phyloP scores from a whole-genome alignment of 2,113 vertebrate species.

The Tyto alba region DNA sequence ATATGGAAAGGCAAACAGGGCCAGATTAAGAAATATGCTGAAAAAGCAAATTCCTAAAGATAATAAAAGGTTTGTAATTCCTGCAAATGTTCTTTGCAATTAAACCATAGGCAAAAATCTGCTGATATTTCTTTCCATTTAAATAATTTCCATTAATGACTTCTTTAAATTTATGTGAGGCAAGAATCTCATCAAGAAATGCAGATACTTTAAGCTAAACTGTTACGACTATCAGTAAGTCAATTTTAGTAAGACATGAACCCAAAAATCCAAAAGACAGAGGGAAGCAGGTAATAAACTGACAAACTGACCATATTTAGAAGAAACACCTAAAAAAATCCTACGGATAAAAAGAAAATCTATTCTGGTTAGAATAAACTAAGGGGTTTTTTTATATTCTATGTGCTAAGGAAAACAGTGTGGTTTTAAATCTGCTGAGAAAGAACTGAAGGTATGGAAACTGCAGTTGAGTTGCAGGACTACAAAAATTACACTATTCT shows the following conservation, averaged over 20 bases:
- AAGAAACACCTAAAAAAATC: neutral
- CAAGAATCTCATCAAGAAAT: neutral
- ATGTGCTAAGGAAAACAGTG: neutral
- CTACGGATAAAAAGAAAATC: neutral
- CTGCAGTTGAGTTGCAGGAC: neutral
- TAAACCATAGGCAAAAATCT: neutral
- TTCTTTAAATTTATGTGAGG: neutral
- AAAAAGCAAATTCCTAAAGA: neutral
- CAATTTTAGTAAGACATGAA: neutral
- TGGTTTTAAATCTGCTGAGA: neutral
- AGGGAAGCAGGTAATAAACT: neutral
- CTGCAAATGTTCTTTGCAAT: neutral
- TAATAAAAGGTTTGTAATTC: neutral
- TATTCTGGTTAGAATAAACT: neutral
- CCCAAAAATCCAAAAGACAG: neutral
- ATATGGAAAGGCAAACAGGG: neutral
- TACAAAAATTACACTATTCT: neutral
- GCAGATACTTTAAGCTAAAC: neutral
- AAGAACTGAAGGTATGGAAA: neutral
- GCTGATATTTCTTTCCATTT: neutral
- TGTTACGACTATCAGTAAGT: neutral
- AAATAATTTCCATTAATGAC: neutral
- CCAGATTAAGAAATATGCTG: neutral
- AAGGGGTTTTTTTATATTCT: fast-evolving
- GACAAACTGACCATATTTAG: neutral